Percentiles rank a stretch among this genome's conserved stretches.
Evolutionary conservation across 2,113 vertebrate genomes (phyloP).

Genomic region (Otocyon megalotis): DNA sequence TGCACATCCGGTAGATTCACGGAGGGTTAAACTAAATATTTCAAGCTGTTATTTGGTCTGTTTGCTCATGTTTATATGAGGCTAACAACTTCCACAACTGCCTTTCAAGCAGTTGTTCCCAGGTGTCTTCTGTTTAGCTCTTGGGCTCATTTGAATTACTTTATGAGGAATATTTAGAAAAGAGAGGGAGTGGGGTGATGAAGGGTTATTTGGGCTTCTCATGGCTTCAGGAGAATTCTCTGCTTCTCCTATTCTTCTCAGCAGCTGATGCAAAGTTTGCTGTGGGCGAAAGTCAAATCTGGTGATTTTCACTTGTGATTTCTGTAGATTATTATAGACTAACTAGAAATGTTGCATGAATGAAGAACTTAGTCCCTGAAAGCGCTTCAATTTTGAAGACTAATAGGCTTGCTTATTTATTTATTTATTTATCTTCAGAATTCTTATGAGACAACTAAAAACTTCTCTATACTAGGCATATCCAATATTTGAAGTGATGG

Average conservation of each 20-base stretch:
- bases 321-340: background rate
- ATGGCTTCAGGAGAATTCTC: background rate
- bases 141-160: slow-evolving; percentile 53
- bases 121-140: slow-evolving; percentile 64
- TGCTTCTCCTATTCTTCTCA: background rate
- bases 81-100: slow-evolving; percentile 66
- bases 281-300: background rate
- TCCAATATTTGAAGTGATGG: background rate
- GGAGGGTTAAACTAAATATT: slow-evolving; percentile 72
- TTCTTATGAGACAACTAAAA: slow-evolving; percentile 12
- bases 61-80: slow-evolving; percentile 74
- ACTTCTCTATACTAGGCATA: background rate
- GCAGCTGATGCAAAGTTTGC: background rate
- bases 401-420: background rate
- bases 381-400: background rate
- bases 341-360: background rate
- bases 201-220: background rate
- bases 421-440: background rate
- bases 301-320: background rate
- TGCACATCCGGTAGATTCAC: slow-evolving; percentile 24
- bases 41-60: slow-evolving; percentile 71
- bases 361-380: background rate
- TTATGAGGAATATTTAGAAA: slow-evolving; percentile 70
- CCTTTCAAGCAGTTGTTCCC: slow-evolving; percentile 56
- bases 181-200: background rate